Evolutionary conservation across 1,140 invertebrate genomes (phyloP), one percentile per base, ranked within the genome.

Genomic region (Nasonia vitripennis): DNA sequence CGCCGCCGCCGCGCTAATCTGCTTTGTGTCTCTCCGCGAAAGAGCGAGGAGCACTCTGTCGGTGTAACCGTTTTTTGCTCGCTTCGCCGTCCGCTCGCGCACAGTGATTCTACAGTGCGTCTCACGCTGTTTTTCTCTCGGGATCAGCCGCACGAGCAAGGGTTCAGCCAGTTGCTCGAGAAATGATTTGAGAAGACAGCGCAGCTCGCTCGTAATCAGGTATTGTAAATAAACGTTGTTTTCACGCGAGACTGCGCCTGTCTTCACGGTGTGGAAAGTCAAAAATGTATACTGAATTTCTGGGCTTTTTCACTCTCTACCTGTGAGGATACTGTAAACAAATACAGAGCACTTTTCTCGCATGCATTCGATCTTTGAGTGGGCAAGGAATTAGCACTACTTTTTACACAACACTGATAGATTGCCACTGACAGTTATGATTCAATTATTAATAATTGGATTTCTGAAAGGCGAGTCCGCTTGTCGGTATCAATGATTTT

Each of bases 361-460:
- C 27, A 4, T 45, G 5, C 41, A 1, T 45, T 45, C 9, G 9
- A 45, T 45, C 41, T 45, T 45, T 45, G 41, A 45, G 41, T 45
- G 9, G 9, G 41, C 41, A 45, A 9, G 41, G 41, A 9, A 45
- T 45, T 45, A 45, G 10, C 6, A 45, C 41, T 45, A 45, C 41
- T 45, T 23, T 68, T 71, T 71, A 11, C 31, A 17, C 37, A 75
- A 41, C 17, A 20, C 55, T 4, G 17, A 7, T 62, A n/a, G 6
- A n/a, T 17, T 34, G 37, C 17, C 37, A 41, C 4, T 75, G 73
- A 37, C n/a, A 37, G 73, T 12, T 27, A 37, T 79, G 78, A 79
- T 79, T 68, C 23, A 62, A 79, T 79, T 79, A 37, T 62, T 34
- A 68, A 20, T 79, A 67, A 68, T 79, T 79, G 55, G 55, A 79